Percentiles rank a stretch among this genome's conserved stretches.
Evolutionary conservation across 2,888 invertebrate genomes (phyloP).

Genomic region (Mimachlamys varia): DNA sequence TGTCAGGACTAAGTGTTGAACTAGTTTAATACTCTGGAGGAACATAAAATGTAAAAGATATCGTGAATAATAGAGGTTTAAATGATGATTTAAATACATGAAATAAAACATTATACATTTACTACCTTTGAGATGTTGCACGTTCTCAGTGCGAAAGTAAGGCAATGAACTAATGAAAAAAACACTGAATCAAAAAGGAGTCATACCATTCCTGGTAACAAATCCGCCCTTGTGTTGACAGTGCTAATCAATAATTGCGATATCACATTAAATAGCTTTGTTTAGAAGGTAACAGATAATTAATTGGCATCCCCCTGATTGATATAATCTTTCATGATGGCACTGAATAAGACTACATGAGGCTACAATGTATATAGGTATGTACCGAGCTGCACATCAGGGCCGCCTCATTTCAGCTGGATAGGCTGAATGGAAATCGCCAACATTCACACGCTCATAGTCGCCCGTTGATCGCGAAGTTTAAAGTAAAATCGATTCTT

Average conservation of each 20-base stretch:
- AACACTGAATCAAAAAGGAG: background rate
- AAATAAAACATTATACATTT: too few relatives aligned
- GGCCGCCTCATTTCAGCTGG: background rate
- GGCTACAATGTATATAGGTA: background rate
- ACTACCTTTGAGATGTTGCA: background rate
- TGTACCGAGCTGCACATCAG: background rate
- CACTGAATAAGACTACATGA: background rate
- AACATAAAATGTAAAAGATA: too few relatives aligned
- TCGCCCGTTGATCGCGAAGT: background rate
- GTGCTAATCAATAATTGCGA: background rate
- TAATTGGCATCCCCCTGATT: background rate
- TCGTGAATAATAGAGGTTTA: background rate
- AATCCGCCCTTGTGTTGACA: background rate
- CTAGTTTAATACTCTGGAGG: too few relatives aligned
- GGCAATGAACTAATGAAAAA: background rate
- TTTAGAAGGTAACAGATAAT: background rate
- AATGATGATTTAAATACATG: background rate
- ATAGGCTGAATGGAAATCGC: background rate
- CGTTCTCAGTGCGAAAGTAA: background rate
- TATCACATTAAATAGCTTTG: slow-evolving; percentile 16
- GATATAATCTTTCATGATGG: background rate
- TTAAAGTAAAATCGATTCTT: slow-evolving; percentile 5
- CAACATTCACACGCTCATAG: background rate
- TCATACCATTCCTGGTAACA: background rate
- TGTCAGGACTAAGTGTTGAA: too few relatives aligned